Percentiles rank a stretch among this genome's conserved stretches.
phyloP scores from a whole-genome alignment of 2,113 vertebrate species.

The Platycercus adscitus region DNA sequence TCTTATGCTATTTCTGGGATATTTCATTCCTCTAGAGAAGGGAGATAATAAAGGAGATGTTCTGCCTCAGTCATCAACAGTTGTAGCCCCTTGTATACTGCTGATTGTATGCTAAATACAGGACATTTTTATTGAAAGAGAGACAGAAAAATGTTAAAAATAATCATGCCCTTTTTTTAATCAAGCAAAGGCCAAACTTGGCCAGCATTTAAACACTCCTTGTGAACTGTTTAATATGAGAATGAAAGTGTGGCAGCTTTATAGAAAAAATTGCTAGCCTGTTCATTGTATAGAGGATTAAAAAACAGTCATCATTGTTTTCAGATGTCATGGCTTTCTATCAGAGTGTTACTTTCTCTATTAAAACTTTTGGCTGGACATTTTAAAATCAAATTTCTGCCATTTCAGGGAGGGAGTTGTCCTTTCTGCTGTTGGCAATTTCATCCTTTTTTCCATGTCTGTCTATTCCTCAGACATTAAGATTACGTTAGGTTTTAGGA shows the following conservation, averaged over 20 bases:
- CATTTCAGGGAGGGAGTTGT: background rate
- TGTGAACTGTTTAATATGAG: background rate
- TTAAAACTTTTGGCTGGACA: background rate
- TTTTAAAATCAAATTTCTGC: background rate
- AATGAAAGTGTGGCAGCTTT: background rate
- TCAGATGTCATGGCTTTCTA: background rate
- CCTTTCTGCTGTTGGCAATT: background rate
- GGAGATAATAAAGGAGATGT: background rate
- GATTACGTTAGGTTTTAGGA: background rate
- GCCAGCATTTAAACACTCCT: background rate
- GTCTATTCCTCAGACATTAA: background rate
- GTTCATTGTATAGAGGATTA: background rate
- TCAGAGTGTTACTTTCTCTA: background rate
- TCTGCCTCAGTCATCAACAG: background rate
- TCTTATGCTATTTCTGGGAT: background rate
- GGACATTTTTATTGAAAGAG: background rate
- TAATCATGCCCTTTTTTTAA: background rate
- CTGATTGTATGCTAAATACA: background rate
- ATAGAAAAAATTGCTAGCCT: background rate
- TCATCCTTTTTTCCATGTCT: background rate
- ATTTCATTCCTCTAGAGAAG: background rate
- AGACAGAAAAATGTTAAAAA: background rate
- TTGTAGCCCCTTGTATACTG: background rate
- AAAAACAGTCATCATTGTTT: background rate
- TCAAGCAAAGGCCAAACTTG: background rate